Base-by-base conservation (phyloP, 2,797 vertebrate genomes). In the Syndactyla subalaris region DNA sequence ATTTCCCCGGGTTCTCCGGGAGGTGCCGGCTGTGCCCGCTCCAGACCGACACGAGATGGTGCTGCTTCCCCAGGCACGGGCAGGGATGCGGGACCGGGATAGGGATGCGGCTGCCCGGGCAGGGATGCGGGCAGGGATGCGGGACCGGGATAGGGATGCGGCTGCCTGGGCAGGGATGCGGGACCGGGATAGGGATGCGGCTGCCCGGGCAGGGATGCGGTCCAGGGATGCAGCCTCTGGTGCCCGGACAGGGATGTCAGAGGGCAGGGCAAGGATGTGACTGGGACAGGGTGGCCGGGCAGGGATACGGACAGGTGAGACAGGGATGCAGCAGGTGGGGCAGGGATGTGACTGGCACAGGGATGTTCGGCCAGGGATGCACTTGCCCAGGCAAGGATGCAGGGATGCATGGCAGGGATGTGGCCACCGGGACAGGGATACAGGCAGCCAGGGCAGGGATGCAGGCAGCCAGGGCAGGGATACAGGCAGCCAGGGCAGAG, bases 21-120 rank as follows among this genome's bases (percentile, higher is more conserved):
- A 34, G 70, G 52, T 15, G 22, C 1, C 10, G 23, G 62, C 58
- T 95, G 95, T 90, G 92, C 51, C 62, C 3, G 92, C 92, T 62
- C 3, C 49, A 23, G 43, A 49, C 6, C 3, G 23, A 83, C 98
- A 29, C 97, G 70, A 96, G 98, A 76, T 97, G 98, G 98, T 81
- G 93, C 96, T 51, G 90, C 51, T 21, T 45, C 34, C 83, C 43
- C 88, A 52, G 55, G 78, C 67, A 94, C 18, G 6, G 78, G 14
- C 58, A 1, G 85, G 67, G 67, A 82, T 14, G 66, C 34, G 34
- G 10, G n/a, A 11, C 83, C 0, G 9, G 49, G 36, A 39, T 2
- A 3, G 21, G 65, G 77, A 58, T 29, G 54, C 1, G 7, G 17
- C n/a, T 18, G 41, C 2, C 6, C 3, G 9, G 52, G 6, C 21